Conservation (phyloP, 1,140 invertebrate genomes). For the Calephelis virginiensis region DNA sequence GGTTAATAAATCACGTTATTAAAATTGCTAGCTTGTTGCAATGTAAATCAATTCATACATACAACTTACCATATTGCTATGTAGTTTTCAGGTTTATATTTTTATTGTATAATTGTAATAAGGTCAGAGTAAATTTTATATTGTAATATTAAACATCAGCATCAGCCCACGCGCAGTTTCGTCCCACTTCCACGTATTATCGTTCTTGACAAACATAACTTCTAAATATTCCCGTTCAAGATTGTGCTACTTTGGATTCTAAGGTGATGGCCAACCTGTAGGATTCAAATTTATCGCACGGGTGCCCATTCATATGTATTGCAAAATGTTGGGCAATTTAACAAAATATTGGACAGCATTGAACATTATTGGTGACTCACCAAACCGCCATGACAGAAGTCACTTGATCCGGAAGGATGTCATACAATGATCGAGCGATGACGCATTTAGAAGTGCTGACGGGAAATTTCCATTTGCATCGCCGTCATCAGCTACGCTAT, state of each 20-base stretch:
- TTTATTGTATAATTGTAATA: background rate
- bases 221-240: background rate
- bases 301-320: background rate
- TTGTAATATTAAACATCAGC: background rate
- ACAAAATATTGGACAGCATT: conserved; percentile 10
- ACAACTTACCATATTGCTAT: too few species aligned
- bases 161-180: conserved; percentile 9
- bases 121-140: background rate
- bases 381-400: background rate
- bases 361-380: conserved; percentile 2
- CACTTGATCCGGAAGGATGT: background rate
- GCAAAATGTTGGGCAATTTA: background rate
- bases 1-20: too few species aligned
- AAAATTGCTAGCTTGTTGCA: too few species aligned
- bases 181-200: background rate
- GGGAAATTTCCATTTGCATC: conserved; percentile 9
- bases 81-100: background rate
- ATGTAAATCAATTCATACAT: too few species aligned
- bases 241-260: conserved; percentile 10
- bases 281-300: conserved; percentile 15
- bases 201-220: background rate
- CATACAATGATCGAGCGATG: background rate
- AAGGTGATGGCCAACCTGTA: conserved; percentile 8
- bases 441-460: background rate
- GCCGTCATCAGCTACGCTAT: background rate